Base-by-base conservation (phyloP, 2,797 vertebrate species). In the Chelidonichthys spinosus region DNA sequence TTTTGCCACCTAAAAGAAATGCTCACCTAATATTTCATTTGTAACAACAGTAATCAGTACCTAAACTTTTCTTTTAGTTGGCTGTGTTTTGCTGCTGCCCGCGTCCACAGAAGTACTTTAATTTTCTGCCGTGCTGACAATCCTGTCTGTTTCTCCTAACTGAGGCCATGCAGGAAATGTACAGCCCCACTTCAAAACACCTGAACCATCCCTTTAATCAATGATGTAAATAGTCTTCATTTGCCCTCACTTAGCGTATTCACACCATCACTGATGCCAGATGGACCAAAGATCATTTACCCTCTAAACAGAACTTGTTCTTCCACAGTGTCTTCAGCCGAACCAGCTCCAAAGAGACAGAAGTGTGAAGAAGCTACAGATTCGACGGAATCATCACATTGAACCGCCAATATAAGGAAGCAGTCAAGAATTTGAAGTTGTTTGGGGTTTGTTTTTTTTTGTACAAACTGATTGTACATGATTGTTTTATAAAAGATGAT, bases 341-440 rank as follows among this genome's bases (percentile, higher is more conserved):
- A 95, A 74, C 97, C 96, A 11, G 92, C 93, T 33, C 80, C 93
- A 2, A 99, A 99, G 92, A 96, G 95, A 69, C 94, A 86, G 66
- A 95, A 92, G 87, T 91, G 89, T 88, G 93, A 92, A 52, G 90
- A 92, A 47, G 64, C 76, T 1, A 47, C 84, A 37, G 47, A 84
- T 65, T 86, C 71, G 52, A 71, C 66, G 4, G 72, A 46, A 79
- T 58, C 18, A 52, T 42, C n/a, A 10, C 32, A 18, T 33, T 0
- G 0, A 49, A 32, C 8, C 5, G 15, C 11, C 18, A 43, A 11
- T 52, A 14, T 15, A 8, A 32, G 4, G 44, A 63, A 25, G 53
- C 1, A 9, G 14, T 73, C 4, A 3, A 39, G n/a, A 18, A 5
- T 69, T 55, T 17, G 18, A 3, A 32, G 1, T 7, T 25, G 25